Base-by-base conservation (phyloP, 2,113 vertebrate genomes). In the Polyodon spathula region DNA sequence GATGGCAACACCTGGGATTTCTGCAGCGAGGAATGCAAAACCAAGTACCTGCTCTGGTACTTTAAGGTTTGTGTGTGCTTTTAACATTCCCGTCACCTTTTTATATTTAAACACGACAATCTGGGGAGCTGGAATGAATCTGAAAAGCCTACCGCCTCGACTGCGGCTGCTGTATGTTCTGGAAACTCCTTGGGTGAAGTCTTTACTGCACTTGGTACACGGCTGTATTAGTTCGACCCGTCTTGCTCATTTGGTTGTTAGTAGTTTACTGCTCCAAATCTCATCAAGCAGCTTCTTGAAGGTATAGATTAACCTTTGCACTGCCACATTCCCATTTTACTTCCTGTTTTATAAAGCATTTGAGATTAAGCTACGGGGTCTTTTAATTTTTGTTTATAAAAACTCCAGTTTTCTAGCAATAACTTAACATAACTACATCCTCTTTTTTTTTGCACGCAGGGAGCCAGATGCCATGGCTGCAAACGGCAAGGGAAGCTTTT, bases 1-100 rank as follows among this genome's bases (percentile, higher is more conserved):
- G 88, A 90, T 60, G 88, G 88, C 71, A 91, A 88, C 78, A 89
- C 88, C 56, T 91, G 89, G 89, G 89, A 90, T 78, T 91, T 91
- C 76, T 91, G 89, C 72, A 90, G 88, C 37, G 88, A 90, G 70
- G 89, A 90, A 72, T 91, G 89, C 79, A 91, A 91, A 76, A 87
- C 85, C 85, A 90, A 90, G 78, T 90, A 91, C 78, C 78, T 91
- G 68, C 80, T 90, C 46, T 90, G 88, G 88, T 90, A 90, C 78
- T 86, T 89, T 77, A 91, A 90, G 87, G 89, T 91, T 76, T 76
- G 81, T 64, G 27, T n/a, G n/a, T n/a, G n/a, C n/a, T n/a, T n/a
- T 44, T 1, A 7, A 44, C 12, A 8, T 8, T 44, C 12, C 7
- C 43, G 12, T 44, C 43, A 44, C 12, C 7, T 12, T 12, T 44